Evolutionary conservation across 2,113 vertebrate species (phyloP), one percentile per base, ranked within the genome.

Genomic region (Acanthochromis polyacanthus): DNA sequence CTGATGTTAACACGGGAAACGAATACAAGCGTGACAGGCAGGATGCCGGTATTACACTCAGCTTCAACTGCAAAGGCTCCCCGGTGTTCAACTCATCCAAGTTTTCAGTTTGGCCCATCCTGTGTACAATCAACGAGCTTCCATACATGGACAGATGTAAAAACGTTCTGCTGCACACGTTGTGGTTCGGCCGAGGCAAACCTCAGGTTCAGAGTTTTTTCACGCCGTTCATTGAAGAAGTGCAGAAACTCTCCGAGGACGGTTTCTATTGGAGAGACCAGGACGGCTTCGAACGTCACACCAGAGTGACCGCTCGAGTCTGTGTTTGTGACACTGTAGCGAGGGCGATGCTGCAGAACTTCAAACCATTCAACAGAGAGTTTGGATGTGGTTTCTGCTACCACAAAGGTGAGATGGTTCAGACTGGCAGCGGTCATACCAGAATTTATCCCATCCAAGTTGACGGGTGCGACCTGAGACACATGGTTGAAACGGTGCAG

Each of bases 121-220:
- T 76, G 64, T 76, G 64, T 65, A 68, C 74, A 3, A 68, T 76
- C 56, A 76, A 68, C 6, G 64, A 76, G 22, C 64, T 76, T 17
- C 74, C 74, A 2, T 76, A 53, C 1, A 64, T 45, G 46, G 74
- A 76, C 36, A 32, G 74, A 0, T 52, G 74, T 50, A 60, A 50
- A 10, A 76, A 76, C 1, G 36, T 76, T 17, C 36, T 76, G 56
- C 10, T 68, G 63, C 64, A 76, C 56, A 60, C 64, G 10, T 16
- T 76, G 36, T 76, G 74, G 74, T 68, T 76, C 12, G 74, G 74
- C 22, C 60, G 25, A 60, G 64, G 64, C 30, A 61, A 60, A 58
- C 74, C 74, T 4, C 74, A 52, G 23, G 56, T 61, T 2, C 74
- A 53, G 56, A 60, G 63, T 25, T 53, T 68, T 36, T 60, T 68